Evolutionary conservation across 1,140 invertebrate species (phyloP).

Genomic region (Phenacoccus solenopsis): DNA sequence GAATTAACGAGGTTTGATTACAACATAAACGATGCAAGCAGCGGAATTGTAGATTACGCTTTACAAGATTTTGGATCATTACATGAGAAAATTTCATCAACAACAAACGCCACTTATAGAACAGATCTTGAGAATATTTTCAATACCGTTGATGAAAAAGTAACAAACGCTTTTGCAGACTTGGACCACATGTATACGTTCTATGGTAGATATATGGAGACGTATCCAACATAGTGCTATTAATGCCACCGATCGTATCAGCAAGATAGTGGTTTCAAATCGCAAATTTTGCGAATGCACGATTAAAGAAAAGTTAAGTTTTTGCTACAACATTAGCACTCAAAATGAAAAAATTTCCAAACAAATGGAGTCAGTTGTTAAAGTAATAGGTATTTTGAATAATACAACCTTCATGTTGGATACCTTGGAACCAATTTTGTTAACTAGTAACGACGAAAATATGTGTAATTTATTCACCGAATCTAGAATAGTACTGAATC

Average conservation of each 20-base stretch:
- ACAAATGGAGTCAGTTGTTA: neutral
- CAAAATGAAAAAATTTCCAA: neutral
- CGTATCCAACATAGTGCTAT: neutral
- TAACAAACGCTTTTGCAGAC: neutral
- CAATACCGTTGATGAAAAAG: neutral
- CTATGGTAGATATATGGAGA: neutral
- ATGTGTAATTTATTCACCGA: neutral
- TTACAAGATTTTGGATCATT: neutral
- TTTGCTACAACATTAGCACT: slow-evolving; percentile 5
- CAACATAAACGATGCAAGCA: neutral
- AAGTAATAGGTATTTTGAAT: neutral
- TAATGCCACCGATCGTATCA: slow-evolving; percentile 5
- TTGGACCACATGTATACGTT: neutral
- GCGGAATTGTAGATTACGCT: neutral
- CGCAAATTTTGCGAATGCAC: neutral
- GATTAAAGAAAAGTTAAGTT: neutral
- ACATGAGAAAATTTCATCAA: neutral
- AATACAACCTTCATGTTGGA: neutral
- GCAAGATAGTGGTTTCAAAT: neutral
- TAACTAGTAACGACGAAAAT: neutral
- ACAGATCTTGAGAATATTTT: neutral
- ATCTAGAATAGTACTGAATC: neutral
- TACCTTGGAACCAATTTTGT: neutral
- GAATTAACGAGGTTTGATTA: neutral
- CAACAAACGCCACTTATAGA: neutral